Base-by-base conservation (phyloP, 2,888 invertebrate species). In the Hipparchia sbordonii region DNA sequence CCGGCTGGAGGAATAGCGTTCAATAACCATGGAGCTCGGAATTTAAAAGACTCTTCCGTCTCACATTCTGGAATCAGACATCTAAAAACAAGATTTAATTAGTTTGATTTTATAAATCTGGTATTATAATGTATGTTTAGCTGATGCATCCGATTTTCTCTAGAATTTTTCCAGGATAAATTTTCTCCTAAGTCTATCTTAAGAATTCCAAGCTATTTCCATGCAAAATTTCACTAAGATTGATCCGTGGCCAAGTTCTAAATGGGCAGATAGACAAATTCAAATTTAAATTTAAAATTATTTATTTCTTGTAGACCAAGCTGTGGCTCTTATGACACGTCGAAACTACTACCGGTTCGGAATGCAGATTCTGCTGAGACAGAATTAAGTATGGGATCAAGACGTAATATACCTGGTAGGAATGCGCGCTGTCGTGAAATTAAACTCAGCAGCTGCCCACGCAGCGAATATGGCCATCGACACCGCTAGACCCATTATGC, bases 381-480 rank as follows among this genome's bases (percentile, higher is more conserved):
- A 23, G 23, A 23, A 23, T 23, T 23, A 23, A 23, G 23, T 23
- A 23, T 23, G 1, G 7, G 60, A 48, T 13, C n/a, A 8, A 13
- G 0, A 45, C 45, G 23, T 67, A 23, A 23, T 4, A 5, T 79
- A 92, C 92, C 92, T 89, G 45, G 88, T 87, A 7, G 62, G 79
- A 7, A 92, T 92, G 62, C 92, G 84, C n/a, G 88, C 85, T 0
- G 92, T 88, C 0, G 91, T 91, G 76, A 92, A 92, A 0, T 90
- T 81, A 67, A 87, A 92, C 78, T 91, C 92, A 39, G 82, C 82
- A 8, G 85, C 85, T 0, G 84, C 84, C 82, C 86, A 90, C 0
- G 88, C 86, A 0, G 78, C 78, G 67, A 92, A 88, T 46, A 92
- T 81, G 0, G 85, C 87, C 33, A 89, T 78, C 0, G 89, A 51